Base-by-base conservation (phyloP, 2,888 invertebrate species). In the Odontocolon sp. region DNA sequence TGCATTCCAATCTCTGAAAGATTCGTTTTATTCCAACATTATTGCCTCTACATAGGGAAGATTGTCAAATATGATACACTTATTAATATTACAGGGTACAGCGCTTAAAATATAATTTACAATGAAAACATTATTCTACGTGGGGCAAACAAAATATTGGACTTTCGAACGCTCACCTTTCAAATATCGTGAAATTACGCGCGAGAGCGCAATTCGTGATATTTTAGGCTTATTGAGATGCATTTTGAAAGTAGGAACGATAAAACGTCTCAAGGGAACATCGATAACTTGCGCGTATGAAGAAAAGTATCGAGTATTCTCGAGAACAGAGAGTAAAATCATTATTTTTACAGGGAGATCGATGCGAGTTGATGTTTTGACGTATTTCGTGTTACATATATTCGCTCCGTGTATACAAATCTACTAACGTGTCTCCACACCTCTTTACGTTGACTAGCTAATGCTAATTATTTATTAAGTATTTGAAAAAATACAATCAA, bases 391-490 rank as follows among this genome's bases (percentile, higher is more conserved):
- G n/a, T n/a, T n/a, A 64, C 28, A 31, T 16, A 59, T 52, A 61
- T 47, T 76, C 36, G 31, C 64, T 54, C 47, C 11, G 45, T 61
- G 38, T n/a, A n/a, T 14, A 69, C 63, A 40, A 40, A 47, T 47
- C 26, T 67, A 71, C 16, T 16, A 66, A 66, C 33, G 45, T 69
- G 9, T 69, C 61, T 68, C n/a, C 33, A 76, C 64, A 69, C 45
- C 56, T 72, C 68, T 69, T 77, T 66, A 78, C 67, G 80, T 82
- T 87, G 87, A 87, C 87, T 87, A 87, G 87, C 87, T 87, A 87
- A 87, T 82, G 83, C 81, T 86, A 87, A 87, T 78, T n/a, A n/a
- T n/a, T n/a, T n/a, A n/a, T n/a, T 81, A 84, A 81, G 76, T 83
- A 78, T 38, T 3, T 31, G 33, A 40, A 33, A 40, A 23, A 57